These are phyloP conservation scores for Actenoides hombroni DNA, from an alignment of 2,113 vertebrate species.

Conservation along the genomic window DNA sequence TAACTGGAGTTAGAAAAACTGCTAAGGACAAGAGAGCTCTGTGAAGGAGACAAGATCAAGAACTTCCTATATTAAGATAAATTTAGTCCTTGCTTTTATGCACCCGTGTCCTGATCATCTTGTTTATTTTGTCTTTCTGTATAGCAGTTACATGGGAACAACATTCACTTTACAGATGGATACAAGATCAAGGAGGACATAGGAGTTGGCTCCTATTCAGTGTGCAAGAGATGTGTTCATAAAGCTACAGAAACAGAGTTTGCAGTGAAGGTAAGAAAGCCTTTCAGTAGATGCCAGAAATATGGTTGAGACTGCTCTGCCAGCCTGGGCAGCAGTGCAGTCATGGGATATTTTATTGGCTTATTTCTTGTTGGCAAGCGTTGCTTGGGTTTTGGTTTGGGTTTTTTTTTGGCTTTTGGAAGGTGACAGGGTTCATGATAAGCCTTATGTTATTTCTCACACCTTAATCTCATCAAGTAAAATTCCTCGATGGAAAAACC, in stretches of 20 bases:
- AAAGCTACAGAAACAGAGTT: constrained; percentile 90
- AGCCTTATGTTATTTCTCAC: background rate
- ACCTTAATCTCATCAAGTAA: background rate
- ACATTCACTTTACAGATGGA: constrained; percentile 87
- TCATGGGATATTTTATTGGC: background rate
- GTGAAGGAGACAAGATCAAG: background rate
- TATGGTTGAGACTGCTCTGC: background rate
- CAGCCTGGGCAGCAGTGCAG: background rate
- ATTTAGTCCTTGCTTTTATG: background rate
- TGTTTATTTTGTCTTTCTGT: background rate
- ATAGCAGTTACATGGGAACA: constrained; percentile 90
- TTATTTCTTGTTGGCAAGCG: background rate
- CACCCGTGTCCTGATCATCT: background rate
- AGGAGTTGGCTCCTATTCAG: constrained; percentile 83
- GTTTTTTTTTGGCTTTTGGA: background rate
- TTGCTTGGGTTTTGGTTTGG: background rate
- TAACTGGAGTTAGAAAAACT: background rate
- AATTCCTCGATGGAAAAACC: background rate
- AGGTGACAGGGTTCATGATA: background rate
- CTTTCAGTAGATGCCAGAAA: background rate
- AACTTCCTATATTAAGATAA: background rate
- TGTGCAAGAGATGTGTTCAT: constrained; percentile 89
- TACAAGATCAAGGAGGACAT: constrained; percentile 94
- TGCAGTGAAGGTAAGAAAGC: constrained; percentile 87
- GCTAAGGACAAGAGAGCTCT: background rate